Conservation (phyloP, 2,888 invertebrate genomes). For the Apodemia zela region DNA sequence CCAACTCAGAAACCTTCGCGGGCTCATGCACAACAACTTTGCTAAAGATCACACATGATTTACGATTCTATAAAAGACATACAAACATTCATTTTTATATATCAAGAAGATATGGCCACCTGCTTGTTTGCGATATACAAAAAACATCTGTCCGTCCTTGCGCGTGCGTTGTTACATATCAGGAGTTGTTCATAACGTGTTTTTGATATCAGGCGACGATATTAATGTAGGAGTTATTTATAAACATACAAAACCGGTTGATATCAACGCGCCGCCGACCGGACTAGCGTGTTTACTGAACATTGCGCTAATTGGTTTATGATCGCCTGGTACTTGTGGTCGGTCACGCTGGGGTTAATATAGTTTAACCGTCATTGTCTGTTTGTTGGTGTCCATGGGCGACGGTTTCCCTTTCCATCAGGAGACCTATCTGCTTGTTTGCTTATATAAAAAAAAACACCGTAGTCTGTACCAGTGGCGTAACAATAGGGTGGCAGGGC, state of each 20-base stretch:
- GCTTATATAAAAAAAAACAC: too few relatives aligned
- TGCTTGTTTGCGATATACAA: background rate
- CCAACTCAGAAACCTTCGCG: too few relatives aligned
- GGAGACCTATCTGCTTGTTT: too few relatives aligned
- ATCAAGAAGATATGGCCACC: too few relatives aligned
- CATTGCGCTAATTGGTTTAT: background rate
- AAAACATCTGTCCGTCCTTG: constrained; percentile 5
- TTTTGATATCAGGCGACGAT: constrained; percentile 10
- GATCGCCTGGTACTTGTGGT: constrained; percentile 2
- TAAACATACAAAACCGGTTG: background rate
- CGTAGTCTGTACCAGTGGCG: too few relatives aligned
- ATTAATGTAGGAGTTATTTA: constrained; percentile 9
- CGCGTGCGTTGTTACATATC: constrained; percentile 2
- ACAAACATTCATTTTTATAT: too few relatives aligned
- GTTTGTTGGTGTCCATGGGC: too few relatives aligned
- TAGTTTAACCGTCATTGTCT: background rate
- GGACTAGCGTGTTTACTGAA: background rate
- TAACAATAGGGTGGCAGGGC: too few relatives aligned
- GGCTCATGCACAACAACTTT: too few relatives aligned
- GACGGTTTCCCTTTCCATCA: too few relatives aligned
- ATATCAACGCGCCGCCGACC: background rate
- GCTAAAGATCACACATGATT: too few relatives aligned
- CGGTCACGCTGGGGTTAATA: background rate
- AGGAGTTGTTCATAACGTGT: constrained; percentile 5
- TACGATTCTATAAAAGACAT: too few relatives aligned